Base-by-base conservation (phyloP, 1,140 invertebrate species). In the Scaptodrosophila lebanonensis region DNA sequence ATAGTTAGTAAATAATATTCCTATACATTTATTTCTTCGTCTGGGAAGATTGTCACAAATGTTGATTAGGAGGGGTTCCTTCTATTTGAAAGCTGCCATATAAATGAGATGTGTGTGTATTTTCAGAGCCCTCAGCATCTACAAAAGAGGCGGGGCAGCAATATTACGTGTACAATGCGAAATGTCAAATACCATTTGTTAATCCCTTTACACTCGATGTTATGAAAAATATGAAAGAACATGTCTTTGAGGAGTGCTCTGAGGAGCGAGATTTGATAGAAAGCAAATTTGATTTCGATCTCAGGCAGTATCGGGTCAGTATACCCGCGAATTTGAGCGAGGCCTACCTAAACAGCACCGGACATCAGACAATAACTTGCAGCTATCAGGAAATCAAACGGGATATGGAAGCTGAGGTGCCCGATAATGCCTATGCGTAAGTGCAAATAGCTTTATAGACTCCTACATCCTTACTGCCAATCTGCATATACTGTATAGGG, bases 111-210 rank as follows among this genome's bases (percentile, higher is more conserved):
- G n/a, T n/a, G n/a, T n/a, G n/a, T n/a, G n/a, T n/a, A n/a, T n/a
- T n/a, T n/a, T n/a, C n/a, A n/a, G n/a, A n/a, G n/a, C n/a, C n/a
- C n/a, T n/a, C n/a, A n/a, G n/a, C n/a, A n/a, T n/a, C n/a, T n/a
- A n/a, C n/a, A n/a, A n/a, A n/a, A n/a, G n/a, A n/a, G n/a, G n/a
- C n/a, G n/a, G n/a, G n/a, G n/a, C n/a, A n/a, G n/a, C n/a, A 13
- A 1, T 47, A 33, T 47, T 32, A 18, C 33, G 29, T 33, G 15
- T 4, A 47, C 6, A 47, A 17, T 32, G 9, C 44, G 6, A 4
- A 7, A 1, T 66, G 64, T 17, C 15, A 59, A 42, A 66, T 66
- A 35, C 62, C 47, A 12, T 43, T 6, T 25, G 42, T 66, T 1
- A 16, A 59, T 30, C 62, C 64, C 1, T 66, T 38, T 5, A 20